A percentile compares a stretch with the other conserved stretches of the same genome.
Evolutionary conservation across 2,888 invertebrate species (phyloP).

Genomic region (Folsomia manolachei): DNA sequence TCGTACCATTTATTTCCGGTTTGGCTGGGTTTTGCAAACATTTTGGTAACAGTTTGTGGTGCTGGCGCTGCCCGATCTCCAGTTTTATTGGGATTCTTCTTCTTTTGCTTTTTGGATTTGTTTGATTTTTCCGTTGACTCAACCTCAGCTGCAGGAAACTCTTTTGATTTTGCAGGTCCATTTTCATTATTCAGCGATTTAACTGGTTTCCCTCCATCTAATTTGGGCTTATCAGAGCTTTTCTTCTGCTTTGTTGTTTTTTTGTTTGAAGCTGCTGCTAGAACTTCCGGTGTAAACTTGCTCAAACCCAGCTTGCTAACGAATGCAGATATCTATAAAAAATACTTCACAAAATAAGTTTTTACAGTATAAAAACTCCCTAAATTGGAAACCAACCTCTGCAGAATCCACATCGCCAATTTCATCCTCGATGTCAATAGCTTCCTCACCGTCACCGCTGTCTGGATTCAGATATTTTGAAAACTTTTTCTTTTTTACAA

Average conservation of each 20-base stretch:
- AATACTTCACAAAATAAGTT: neutral
- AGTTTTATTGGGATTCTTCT: conserved; percentile 7
- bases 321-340: conserved; percentile 13
- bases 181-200: neutral
- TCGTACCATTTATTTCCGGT: conserved; percentile 30
- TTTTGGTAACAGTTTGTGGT: neutral
- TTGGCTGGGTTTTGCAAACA: conserved; percentile 22
- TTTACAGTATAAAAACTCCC: no score
- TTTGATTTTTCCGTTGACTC: neutral
- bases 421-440: neutral
- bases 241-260: neutral
- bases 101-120: conserved; percentile 8
- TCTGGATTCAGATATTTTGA: neutral
- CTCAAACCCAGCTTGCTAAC: conserved; percentile 9
- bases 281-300: neutral
- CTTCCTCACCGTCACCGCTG: neutral
- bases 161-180: neutral
- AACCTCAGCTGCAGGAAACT: neutral
- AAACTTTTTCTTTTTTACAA: neutral
- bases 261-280: conserved; percentile 2
- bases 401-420: neutral
- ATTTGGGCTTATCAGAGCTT: neutral
- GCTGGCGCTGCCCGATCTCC: neutral
- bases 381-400: no score
- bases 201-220: neutral